Conservation (phyloP, 1,140 invertebrate species). For the Lepidurus packardi region DNA sequence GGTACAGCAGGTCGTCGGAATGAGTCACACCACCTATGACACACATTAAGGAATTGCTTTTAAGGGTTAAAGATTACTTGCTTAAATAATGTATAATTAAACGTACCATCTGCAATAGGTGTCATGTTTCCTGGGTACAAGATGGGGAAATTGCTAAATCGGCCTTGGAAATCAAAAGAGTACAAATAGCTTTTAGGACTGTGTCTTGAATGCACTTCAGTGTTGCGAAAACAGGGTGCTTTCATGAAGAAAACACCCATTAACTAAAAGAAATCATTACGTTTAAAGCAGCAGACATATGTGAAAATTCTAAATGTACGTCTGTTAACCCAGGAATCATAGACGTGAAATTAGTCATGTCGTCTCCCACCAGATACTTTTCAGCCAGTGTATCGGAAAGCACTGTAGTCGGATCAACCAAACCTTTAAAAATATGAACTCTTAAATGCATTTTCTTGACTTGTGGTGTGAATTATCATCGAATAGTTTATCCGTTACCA, state of each 20-base stretch:
- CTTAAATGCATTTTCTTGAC: not conserved
- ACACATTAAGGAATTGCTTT: not conserved
- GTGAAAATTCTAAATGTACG: not conserved
- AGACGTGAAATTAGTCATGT: slow-evolving; percentile 31
- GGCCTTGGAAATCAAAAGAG: slow-evolving; percentile 31
- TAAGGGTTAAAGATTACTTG: not conserved
- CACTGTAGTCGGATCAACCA: slow-evolving; percentile 18
- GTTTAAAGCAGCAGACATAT: no score
- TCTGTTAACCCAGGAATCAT: slow-evolving; percentile 31
- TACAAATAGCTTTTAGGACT: slow-evolving; percentile 33
- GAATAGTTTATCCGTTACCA: not conserved
- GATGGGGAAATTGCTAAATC: not conserved
- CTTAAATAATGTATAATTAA: not conserved
- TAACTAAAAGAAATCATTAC: slow-evolving; percentile 24
- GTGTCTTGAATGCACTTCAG: slow-evolving; percentile 24
- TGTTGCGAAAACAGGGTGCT: slow-evolving; percentile 22
- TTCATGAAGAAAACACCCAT: slow-evolving; percentile 29
- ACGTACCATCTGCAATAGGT: slow-evolving; percentile 28
- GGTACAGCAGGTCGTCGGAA: slow-evolving; percentile 38
- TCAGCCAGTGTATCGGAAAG: slow-evolving; percentile 5
- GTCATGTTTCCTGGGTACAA: slow-evolving; percentile 15
- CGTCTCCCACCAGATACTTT: slow-evolving; percentile 22
- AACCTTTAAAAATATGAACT: not conserved
- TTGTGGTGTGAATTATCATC: not conserved
- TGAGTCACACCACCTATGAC: slow-evolving; percentile 36